phyloP scores from a whole-genome alignment of 2,888 invertebrate species.

The Dryobota labecula region DNA sequence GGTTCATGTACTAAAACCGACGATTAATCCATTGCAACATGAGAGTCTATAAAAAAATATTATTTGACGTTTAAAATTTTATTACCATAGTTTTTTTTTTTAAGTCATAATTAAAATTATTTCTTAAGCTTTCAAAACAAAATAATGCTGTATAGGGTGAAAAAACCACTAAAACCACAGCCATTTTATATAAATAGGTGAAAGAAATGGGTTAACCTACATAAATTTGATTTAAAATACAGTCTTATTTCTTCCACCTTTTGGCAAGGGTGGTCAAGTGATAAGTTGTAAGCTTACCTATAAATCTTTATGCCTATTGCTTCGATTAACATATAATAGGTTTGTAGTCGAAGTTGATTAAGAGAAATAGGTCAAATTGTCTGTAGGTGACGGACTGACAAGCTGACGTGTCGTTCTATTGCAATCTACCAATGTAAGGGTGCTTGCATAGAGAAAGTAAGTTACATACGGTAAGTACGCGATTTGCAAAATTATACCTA shows the following conservation, averaged over 20 bases:
- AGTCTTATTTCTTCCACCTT: not conserved
- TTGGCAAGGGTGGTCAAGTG: not conserved
- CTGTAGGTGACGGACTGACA: conserved; percentile 7
- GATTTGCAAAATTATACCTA: not conserved
- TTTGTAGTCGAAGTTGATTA: conserved; percentile 19
- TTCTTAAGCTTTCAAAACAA: too few relatives aligned
- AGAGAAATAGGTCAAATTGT: conserved; percentile 49
- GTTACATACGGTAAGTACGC: not conserved
- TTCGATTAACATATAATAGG: not conserved
- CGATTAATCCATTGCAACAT: not conserved
- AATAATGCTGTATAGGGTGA: too few relatives aligned
- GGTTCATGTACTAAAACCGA: not conserved
- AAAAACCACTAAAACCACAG: too few relatives aligned
- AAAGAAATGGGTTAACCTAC: too few relatives aligned
- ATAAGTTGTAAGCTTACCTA: not conserved
- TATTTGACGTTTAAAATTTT: too few relatives aligned
- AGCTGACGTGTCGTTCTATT: conserved; percentile 3
- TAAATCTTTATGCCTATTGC: not conserved
- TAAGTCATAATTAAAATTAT: too few relatives aligned
- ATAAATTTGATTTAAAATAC: too few relatives aligned
- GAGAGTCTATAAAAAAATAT: not conserved
- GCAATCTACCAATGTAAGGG: not conserved
- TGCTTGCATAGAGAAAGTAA: not conserved
- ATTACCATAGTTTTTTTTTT: too few relatives aligned
- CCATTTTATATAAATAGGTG: too few relatives aligned